Percentiles rank a stretch among this genome's conserved stretches.
Evolutionary conservation across 2,113 vertebrate species (phyloP).

Genomic region (Ptychochromis oligacanthus): DNA sequence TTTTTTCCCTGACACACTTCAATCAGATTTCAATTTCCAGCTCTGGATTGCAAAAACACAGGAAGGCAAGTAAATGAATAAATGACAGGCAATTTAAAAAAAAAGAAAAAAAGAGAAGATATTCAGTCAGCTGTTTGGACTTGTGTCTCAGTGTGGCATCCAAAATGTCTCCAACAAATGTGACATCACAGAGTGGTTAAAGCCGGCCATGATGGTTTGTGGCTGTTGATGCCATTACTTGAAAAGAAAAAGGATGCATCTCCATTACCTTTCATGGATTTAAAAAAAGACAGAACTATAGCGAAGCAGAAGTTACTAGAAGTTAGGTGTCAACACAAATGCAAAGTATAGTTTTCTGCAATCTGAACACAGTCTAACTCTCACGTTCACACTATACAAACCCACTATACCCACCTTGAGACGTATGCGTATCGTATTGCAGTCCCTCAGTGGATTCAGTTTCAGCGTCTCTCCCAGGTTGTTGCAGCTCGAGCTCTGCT

Average conservation of each 20-base stretch:
- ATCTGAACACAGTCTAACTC: not conserved
- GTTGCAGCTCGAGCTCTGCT: conserved; percentile 92
- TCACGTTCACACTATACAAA: conserved; percentile 1
- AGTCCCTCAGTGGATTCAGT: conserved; percentile 93
- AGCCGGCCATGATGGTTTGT: not conserved
- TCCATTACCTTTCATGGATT: not conserved
- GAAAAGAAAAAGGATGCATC: not conserved
- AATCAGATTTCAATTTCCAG: conserved; percentile 8
- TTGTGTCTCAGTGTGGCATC: not conserved
- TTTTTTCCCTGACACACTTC: not conserved
- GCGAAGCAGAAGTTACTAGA: not conserved
- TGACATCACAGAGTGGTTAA: not conserved
- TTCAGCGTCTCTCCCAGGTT: conserved; percentile 95
- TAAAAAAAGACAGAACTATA: not conserved
- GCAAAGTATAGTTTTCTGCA: not conserved
- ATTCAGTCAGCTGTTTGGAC: not conserved
- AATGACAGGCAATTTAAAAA: not conserved
- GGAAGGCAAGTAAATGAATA: not conserved
- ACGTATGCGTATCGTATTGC: conserved; percentile 90
- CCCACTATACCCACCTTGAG: conserved; percentile 90
- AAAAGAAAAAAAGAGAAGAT: not conserved
- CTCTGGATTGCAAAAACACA: not conserved
- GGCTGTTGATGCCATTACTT: not conserved
- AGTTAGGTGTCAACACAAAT: not conserved
- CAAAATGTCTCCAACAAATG: not conserved